A percentile compares a stretch with the other conserved stretches of the same genome.
Conservation (phyloP, 2,113 vertebrate genomes). For the Triplophysa dalaica region DNA sequence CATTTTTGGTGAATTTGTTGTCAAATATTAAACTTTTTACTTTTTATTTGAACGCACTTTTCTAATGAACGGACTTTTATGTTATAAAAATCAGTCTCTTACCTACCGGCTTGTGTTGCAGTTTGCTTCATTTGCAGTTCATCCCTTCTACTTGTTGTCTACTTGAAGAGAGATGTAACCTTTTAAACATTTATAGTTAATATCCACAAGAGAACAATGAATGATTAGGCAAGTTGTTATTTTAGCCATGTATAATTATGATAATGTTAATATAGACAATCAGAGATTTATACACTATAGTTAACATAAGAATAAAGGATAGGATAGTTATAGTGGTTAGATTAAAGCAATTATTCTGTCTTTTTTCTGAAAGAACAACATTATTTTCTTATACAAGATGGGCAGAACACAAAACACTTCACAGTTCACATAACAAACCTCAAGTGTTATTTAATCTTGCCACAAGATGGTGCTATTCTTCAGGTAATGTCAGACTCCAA, state of each 20-base stretch:
- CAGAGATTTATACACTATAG: no score
- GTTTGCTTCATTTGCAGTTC: slow-evolving; percentile 18
- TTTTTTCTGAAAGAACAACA: no score
- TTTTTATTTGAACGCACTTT: neutral
- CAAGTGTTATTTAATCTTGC: neutral
- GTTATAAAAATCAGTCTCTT: slow-evolving; percentile 21
- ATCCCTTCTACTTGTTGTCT: no score
- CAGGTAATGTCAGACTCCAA: neutral
- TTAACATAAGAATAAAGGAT: no score
- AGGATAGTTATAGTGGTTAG: no score
- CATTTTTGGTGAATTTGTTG: neutral
- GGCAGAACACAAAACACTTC: neutral
- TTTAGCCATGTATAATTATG: no score
- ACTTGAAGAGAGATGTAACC: neutral
- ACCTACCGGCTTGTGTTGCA: neutral
- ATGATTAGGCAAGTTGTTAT: neutral
- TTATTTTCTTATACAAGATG: neutral
- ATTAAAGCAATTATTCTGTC: no score
- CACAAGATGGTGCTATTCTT: slow-evolving; percentile 45
- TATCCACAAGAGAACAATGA: neutral
- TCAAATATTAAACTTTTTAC: neutral
- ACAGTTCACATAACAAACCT: neutral
- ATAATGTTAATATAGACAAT: no score
- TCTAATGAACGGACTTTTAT: slow-evolving; percentile 31
- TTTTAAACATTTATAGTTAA: neutral